Percentiles rank a stretch among this genome's conserved stretches.
Conservation (phyloP, 2,888 invertebrate species). For the Hipparchia sbordonii region DNA sequence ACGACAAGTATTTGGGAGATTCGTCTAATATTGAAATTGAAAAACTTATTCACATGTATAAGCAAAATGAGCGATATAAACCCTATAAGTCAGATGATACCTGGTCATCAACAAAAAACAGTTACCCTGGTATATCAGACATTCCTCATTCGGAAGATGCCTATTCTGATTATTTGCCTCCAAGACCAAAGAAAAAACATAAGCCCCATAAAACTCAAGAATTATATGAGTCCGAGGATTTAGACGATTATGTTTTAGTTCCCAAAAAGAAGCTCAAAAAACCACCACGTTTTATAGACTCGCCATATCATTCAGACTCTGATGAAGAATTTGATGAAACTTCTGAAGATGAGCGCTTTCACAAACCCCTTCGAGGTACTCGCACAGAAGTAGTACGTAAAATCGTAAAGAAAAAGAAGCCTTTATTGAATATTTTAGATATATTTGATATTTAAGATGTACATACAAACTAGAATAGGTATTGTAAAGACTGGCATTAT, state of each 20-base stretch:
- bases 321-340: slow-evolving; percentile 69
- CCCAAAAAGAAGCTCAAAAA: slow-evolving; percentile 72
- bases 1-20: slow-evolving; percentile 62
- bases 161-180: slow-evolving; percentile 60
- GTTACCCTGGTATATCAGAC: slow-evolving; percentile 60
- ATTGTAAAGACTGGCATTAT: slow-evolving; percentile 34
- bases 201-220: slow-evolving; percentile 64
- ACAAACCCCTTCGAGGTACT: slow-evolving; percentile 52
- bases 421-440: slow-evolving; percentile 70
- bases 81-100: slow-evolving; percentile 59
- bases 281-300: slow-evolving; percentile 56
- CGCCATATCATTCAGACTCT: slow-evolving; percentile 54
- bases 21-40: slow-evolving; percentile 62
- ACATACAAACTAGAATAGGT: slow-evolving; percentile 65
- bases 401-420: slow-evolving; percentile 69
- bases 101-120: slow-evolving; percentile 50
- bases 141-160: slow-evolving; percentile 55
- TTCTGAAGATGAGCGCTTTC: slow-evolving; percentile 57
- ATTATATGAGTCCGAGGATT: slow-evolving; percentile 55
- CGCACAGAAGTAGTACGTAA: slow-evolving; percentile 67
- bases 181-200: slow-evolving; percentile 65
- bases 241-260: slow-evolving; percentile 70
- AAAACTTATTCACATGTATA: slow-evolving; percentile 57
- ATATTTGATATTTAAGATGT: slow-evolving; percentile 71
- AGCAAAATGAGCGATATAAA: slow-evolving; percentile 51